A percentile compares a stretch with the other conserved stretches of the same genome.
These are phyloP conservation scores for Rousettus madagascariensis DNA, from an alignment of 2,797 vertebrate genomes.

Conservation along the genomic window DNA sequence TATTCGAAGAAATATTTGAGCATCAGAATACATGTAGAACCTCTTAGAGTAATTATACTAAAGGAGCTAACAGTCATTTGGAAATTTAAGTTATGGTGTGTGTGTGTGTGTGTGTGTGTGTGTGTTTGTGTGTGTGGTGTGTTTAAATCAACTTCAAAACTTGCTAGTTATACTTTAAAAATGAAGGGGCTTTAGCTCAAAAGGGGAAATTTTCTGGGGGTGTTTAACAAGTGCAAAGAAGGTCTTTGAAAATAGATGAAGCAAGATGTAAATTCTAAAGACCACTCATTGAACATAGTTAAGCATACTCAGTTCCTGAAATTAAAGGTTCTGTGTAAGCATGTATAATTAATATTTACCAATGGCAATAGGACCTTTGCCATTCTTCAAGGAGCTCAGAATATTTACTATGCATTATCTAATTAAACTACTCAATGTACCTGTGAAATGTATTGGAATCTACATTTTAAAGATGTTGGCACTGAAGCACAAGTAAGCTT, in stretches of 20 bases:
- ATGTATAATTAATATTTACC: slow-evolving; percentile 74
- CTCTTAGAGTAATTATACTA: slow-evolving; percentile 36
- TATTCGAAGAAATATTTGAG: not conserved
- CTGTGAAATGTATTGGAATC: slow-evolving; percentile 62
- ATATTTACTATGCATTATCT: slow-evolving; percentile 64
- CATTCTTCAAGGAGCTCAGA: slow-evolving; percentile 59
- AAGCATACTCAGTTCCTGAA: slow-evolving; percentile 51
- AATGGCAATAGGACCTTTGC: slow-evolving; percentile 43
- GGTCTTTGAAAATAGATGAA: slow-evolving; percentile 46
- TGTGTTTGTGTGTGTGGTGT: not conserved
- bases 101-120: not conserved
- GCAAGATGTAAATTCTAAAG: slow-evolving; percentile 50
- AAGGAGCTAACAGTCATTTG: slow-evolving; percentile 53
- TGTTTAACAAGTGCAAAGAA: slow-evolving; percentile 58
- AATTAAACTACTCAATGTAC: slow-evolving; percentile 72
- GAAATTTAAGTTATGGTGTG: slow-evolving; percentile 32
- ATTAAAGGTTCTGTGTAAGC: slow-evolving; percentile 49
- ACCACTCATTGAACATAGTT: slow-evolving; percentile 6
- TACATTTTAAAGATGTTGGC: slow-evolving; percentile 71
- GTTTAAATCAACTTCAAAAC: slow-evolving; percentile 36
- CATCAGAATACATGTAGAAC: not conserved
- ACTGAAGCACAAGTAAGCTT: slow-evolving; percentile 72
- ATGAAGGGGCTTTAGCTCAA: not conserved
- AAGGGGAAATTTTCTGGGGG: slow-evolving; percentile 14
- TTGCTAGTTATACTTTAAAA: slow-evolving; percentile 28